Conservation (phyloP, 2,797 vertebrate species). For the Pangasius krempfi region DNA sequence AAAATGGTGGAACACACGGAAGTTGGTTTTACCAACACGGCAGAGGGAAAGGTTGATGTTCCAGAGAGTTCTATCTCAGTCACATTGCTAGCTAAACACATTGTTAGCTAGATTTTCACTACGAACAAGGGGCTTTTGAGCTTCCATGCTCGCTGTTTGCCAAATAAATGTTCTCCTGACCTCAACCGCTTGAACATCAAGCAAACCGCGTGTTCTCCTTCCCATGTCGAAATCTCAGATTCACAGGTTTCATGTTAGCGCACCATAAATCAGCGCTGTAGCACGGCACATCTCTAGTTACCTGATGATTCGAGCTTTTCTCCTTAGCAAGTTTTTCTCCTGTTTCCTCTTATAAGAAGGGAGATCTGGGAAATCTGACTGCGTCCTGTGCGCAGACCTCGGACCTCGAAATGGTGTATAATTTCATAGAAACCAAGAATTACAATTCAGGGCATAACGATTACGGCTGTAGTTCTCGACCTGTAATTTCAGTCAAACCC, state of each 20-base stretch:
- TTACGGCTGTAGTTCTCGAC: neutral
- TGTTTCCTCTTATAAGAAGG: conserved; percentile 33
- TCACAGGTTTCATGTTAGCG: neutral
- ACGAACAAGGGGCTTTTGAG: neutral
- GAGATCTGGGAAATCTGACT: neutral
- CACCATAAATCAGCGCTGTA: neutral
- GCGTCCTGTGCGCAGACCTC: neutral
- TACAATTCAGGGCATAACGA: neutral
- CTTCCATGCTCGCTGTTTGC: neutral
- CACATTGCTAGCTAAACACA: too few relatives aligned
- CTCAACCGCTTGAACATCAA: neutral
- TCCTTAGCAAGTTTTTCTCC: neutral
- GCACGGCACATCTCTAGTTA: neutral
- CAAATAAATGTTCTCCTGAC: neutral
- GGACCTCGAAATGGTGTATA: neutral
- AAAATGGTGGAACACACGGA: neutral
- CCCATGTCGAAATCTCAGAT: neutral
- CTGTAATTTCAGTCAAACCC: neutral
- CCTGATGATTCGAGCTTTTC: neutral
- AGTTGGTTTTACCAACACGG: neutral
- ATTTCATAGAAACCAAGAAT: conserved; percentile 11
- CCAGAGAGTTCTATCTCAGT: too few relatives aligned
- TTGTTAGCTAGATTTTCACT: neutral
- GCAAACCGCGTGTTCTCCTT: neutral
- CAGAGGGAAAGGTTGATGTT: neutral